Conservation (phyloP, 53 echinoderm and acorn worm species). For the Holothuria scabra region DNA sequence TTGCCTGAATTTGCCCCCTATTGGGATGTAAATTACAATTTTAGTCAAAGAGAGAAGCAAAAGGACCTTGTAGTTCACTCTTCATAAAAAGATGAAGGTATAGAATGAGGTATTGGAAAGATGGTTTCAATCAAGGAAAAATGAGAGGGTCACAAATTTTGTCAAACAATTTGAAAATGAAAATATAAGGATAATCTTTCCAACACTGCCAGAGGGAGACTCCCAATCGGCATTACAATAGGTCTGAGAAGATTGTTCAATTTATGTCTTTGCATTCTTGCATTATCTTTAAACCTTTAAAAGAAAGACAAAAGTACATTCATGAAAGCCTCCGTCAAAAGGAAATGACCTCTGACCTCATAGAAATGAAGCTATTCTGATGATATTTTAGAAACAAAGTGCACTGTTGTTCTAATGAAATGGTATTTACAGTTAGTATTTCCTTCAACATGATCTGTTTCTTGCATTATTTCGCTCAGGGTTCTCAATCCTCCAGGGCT, state of each 20-base stretch:
- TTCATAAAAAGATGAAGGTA: background rate
- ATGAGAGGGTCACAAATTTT: conserved; percentile 29
- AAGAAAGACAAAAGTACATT: too few relatives aligned
- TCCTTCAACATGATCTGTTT: too few relatives aligned
- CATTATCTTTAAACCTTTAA: too few relatives aligned
- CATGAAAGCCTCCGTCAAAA: too few relatives aligned
- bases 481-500: background rate
- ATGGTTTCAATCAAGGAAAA: conserved; percentile 36
- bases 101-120: conserved; percentile 8
- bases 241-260: too few relatives aligned
- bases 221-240: too few relatives aligned
- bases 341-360: conserved; percentile 29
- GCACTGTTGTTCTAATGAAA: too few relatives aligned
- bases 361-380: too few relatives aligned
- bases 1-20: conserved; percentile 42
- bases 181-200: conserved; percentile 42
- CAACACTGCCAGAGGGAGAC: conserved; percentile 7
- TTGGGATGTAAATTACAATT: conserved; percentile 31
- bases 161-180: conserved; percentile 28
- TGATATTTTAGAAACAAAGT: too few relatives aligned
- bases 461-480: background rate
- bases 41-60: conserved; percentile 14
- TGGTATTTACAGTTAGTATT: too few relatives aligned
- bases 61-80: too few relatives aligned
- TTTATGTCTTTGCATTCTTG: too few relatives aligned